Conservation (phyloP, 2,888 invertebrate species). For the Drosophila merina region DNA sequence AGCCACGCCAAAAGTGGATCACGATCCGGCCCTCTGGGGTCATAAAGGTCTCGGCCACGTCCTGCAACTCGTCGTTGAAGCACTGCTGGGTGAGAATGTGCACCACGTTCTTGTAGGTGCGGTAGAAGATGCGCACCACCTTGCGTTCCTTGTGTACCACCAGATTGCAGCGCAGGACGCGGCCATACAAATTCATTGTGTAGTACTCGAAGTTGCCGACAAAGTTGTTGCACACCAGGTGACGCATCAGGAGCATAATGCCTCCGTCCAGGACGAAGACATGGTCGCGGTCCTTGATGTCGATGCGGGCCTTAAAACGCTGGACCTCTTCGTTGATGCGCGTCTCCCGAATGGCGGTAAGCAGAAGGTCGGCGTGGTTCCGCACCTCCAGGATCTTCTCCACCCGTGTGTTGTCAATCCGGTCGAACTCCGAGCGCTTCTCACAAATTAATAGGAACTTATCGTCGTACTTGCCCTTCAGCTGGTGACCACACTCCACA, state of each 20-base stretch:
- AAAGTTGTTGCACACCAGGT: conserved; percentile 74
- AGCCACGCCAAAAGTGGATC: conserved; percentile 79
- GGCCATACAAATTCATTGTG: conserved; percentile 77
- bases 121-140: conserved; percentile 73
- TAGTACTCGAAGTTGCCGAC: conserved; percentile 73
- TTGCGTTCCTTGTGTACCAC: conserved; percentile 67
- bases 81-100: conserved; percentile 75
- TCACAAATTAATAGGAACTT: conserved; percentile 75
- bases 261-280: conserved; percentile 80
- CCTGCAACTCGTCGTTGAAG: conserved; percentile 74
- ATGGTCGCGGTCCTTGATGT: conserved; percentile 77
- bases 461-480: conserved; percentile 77
- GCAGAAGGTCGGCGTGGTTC: conserved; percentile 60
- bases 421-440: conserved; percentile 77
- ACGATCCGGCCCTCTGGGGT: conserved; percentile 71
- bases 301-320: conserved; percentile 72
- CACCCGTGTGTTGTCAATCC: conserved; percentile 72
- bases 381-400: conserved; percentile 74
- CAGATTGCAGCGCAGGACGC: conserved; percentile 70
- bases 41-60: conserved; percentile 77
- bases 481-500: conserved; percentile 69
- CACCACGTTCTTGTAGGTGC: conserved; percentile 66
- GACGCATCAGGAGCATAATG: conserved; percentile 76
- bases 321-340: conserved; percentile 76
- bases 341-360: conserved; percentile 72